Base-by-base conservation (phyloP, 2,888 invertebrate genomes). In the Cantharis flavilabris region DNA sequence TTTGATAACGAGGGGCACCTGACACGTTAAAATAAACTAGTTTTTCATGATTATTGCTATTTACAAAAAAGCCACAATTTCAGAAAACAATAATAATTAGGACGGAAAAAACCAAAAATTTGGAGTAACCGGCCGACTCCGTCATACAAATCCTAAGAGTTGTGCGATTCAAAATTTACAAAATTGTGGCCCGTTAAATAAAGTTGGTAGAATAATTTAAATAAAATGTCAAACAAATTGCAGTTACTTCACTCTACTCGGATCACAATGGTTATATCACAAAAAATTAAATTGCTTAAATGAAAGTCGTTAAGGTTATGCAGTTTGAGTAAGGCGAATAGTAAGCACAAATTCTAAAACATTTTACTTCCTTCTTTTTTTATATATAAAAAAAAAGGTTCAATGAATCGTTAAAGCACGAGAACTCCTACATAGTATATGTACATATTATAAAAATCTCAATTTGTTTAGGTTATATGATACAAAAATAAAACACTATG, bases 231-330 rank as follows among this genome's bases (percentile, higher is more conserved):
- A 49, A 49, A 49, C 49, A 74, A 75, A 76, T 72, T 75, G 76
- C 69, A 79, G 20, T 79, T 76, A 76, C 71, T 72, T 70, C 72
- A 26, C 71, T 79, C 64, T 67, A 70, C 73, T 71, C 69, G 67
- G 71, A 79, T 79, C 79, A 79, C 79, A 79, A 79, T 76, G 76
- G 20, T 23, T 67, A n/a, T 79, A 79, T 79, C 79, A 79, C 79
- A 75, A 76, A 73, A 70, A 76, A 79, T 71, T 71, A 73, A 20
- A 67, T 67, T 26, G 65, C 65, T 67, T 67, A 67, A 67, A 67
- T 23, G 26, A 26, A 67, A 67, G 26, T 23, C n/a, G 65, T 67
- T 67, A 20, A 23, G 49, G 49, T 49, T 49, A 49, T 78, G 71
- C 78, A 70, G 62, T 49, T 75, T 49, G 73, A 69, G 69, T 73